Evolutionary conservation across 2,113 vertebrate species (phyloP), one percentile per base, ranked within the genome.

Genomic region (Sebastes fasciatus): DNA sequence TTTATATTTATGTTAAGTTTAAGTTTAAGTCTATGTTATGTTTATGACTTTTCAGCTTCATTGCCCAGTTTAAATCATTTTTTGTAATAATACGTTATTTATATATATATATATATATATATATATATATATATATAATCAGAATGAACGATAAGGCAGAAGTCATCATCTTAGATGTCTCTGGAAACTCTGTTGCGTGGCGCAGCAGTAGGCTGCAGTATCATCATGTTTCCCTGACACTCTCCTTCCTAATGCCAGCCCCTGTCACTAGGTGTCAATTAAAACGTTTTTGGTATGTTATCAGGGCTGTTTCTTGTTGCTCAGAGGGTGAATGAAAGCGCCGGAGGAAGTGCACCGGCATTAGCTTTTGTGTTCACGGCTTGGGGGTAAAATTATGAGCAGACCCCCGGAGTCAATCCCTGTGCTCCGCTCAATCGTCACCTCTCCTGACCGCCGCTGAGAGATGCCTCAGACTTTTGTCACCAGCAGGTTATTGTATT

Each of bases 401-500:
- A 55, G 82, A 80, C 83, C 85, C 76, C 77, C 66, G 19, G 71
- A 88, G 88, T 93, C 89, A 89, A 87, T 89, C 83, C 62, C 71
- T 87, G 83, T 85, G 58, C 65, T 80, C 66, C 87, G 87, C 58
- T 83, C 89, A 64, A 58, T 94, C 90, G 43, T 86, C 94, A 88
- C 86, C 82, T 86, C 68, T 77, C 55, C 84, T 64, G 75, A 86
- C 74, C 52, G 49, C 82, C 23, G 79, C 84, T 84, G 90, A 87
- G 84, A 90, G 89, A 91, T 66, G 79, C 83, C 86, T 80, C 89
- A 82, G 91, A 92, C 92, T 90, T 91, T 90, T 92, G 86, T 93
- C 91, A 90, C 89, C 82, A 72, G 82, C 57, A 73, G 88, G 89
- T 94, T 94, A 94, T 95, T 94, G 89, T 94, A 77, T 95, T 95